A percentile compares a stretch with the other conserved stretches of the same genome.
phyloP scores from a whole-genome alignment of 2,888 invertebrate genomes.

The Molorchus minor region DNA sequence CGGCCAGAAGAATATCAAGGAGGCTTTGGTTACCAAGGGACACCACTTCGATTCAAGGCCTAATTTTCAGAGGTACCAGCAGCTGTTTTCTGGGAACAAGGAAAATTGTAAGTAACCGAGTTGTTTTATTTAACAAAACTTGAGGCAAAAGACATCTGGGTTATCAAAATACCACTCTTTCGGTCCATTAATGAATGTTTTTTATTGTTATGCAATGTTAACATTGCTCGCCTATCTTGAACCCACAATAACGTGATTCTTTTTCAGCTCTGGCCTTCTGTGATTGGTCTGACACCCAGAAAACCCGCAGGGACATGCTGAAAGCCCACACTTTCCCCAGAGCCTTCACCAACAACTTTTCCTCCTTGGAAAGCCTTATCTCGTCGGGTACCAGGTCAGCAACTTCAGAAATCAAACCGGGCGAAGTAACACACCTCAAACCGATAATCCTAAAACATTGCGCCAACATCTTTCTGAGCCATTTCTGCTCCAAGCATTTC shows the following conservation, averaged over 20 bases:
- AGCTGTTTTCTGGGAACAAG: constrained; percentile 72
- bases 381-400: constrained; percentile 57
- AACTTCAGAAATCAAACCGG: constrained; percentile 45
- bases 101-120: constrained; percentile 72
- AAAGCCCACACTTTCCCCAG: constrained; percentile 69
- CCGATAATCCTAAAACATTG: constrained; percentile 65
- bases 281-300: constrained; percentile 73
- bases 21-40: constrained; percentile 68
- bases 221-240: too few species aligned
- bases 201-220: too few species aligned
- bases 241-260: too few species aligned
- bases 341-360: constrained; percentile 66
- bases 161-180: too few species aligned
- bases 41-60: constrained; percentile 73
- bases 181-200: too few species aligned
- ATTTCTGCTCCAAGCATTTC: constrained; percentile 69
- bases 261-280: constrained; percentile 73
- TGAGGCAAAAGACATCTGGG: too few species aligned
- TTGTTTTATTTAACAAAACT: constrained; percentile 13
- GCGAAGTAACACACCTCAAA: constrained; percentile 57
- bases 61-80: constrained; percentile 70
- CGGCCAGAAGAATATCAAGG: constrained; percentile 68
- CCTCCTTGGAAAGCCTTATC: constrained; percentile 65
- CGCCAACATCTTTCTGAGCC: constrained; percentile 70
- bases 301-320: constrained; percentile 68